phyloP scores from a whole-genome alignment of 2,797 vertebrate genomes.

The Gastrophryne carolinensis region DNA sequence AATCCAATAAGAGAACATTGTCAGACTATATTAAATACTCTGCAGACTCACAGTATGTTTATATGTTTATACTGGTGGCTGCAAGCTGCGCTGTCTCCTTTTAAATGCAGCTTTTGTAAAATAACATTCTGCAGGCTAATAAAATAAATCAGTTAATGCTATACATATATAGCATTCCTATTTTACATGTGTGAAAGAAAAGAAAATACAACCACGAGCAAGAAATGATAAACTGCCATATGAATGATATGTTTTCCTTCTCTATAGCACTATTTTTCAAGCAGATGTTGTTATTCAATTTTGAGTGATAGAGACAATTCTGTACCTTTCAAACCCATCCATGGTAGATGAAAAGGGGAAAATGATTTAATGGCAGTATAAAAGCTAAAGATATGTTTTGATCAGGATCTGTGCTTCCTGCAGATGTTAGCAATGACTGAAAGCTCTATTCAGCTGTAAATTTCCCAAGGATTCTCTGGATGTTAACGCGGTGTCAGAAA shows the following conservation, averaged over 20 bases:
- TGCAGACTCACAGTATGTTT: background rate
- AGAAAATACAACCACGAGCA: slow-evolving; percentile 44
- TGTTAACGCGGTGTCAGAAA: slow-evolving; percentile 45
- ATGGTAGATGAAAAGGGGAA: slow-evolving; percentile 56
- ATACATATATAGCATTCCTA: slow-evolving; percentile 28
- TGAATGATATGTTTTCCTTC: slow-evolving; percentile 62
- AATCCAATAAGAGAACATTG: background rate
- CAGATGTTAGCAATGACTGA: slow-evolving; percentile 53
- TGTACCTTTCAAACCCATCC: slow-evolving; percentile 62
- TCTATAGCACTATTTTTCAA: slow-evolving; percentile 61
- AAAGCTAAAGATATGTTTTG: slow-evolving; percentile 60
- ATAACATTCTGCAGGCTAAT: slow-evolving; percentile 43
- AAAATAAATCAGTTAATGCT: slow-evolving; percentile 51
- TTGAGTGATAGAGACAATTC: slow-evolving; percentile 65
- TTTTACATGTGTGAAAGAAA: slow-evolving; percentile 47
- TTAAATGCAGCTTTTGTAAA: slow-evolving; percentile 37
- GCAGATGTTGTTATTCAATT: slow-evolving; percentile 64
- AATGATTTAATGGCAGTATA: slow-evolving; percentile 57
- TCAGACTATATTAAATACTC: background rate
- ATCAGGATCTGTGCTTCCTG: slow-evolving; percentile 52
- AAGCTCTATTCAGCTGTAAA: slow-evolving; percentile 52
- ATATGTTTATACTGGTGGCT: slow-evolving; percentile 9
- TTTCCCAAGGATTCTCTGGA: slow-evolving; percentile 45
- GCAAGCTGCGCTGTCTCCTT: background rate
- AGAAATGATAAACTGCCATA: slow-evolving; percentile 56